Base-by-base conservation (phyloP, 2,113 vertebrate species). In the Corythornis cristatus region DNA sequence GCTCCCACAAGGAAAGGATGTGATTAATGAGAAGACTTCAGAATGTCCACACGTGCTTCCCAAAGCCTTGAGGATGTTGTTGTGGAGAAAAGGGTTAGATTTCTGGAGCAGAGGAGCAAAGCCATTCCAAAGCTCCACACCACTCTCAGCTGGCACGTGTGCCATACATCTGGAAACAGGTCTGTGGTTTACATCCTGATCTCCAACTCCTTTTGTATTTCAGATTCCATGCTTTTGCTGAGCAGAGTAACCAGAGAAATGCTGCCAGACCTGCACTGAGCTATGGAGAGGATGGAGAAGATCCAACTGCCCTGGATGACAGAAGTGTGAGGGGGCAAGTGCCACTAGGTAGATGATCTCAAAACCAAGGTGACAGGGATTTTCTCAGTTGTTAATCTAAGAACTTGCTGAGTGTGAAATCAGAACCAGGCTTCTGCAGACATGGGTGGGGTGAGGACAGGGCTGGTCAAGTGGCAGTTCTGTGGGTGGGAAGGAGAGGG, bases 191-290 rank as follows among this genome's bases (percentile, higher is more conserved):
- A 26, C 3, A 2, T 67, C 73, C 58, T 84, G 50, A 5, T 94
- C 50, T 37, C 79, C 86, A 92, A 80, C 17, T 70, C 19, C 31
- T 83, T 91, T 92, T 94, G 12, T 83, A 5, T 96, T 97, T 81
- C 94, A 98, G 98, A 93, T 98, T 98, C 93, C 98, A 98, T 60
- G 98, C 98, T 57, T 98, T 98, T 94, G 96, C 90, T 40, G 97
- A 95, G 94, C 97, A 97, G 93, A 96, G 70, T 37, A 85, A 89
- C 26, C 91, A 45, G 11, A n/a, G 60, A 85, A 85, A 75, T 83
- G 79, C 95, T 62, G 40, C 95, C 62, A 79, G 35, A 25, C 45
- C 66, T 65, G 15, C 56, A 88, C 28, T 54, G 31, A 88, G 93
- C 51, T 48, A 33, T 37, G 81, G 89, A 67, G 89, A 95, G 43